Conservation (phyloP, 2,113 vertebrate genomes). For the Oenanthe oenanthe region DNA sequence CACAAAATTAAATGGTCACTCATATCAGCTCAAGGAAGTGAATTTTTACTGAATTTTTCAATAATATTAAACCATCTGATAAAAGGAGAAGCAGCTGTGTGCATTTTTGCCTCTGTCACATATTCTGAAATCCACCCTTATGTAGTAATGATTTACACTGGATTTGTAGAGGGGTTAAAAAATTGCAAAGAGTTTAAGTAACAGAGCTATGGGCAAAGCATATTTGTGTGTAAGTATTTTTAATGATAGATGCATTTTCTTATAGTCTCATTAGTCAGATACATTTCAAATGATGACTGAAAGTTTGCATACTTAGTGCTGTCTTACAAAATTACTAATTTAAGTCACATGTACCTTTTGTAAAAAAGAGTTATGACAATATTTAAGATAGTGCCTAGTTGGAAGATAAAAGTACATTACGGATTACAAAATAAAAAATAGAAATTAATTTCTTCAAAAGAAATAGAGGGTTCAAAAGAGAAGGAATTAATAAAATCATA, state of each 20-base stretch:
- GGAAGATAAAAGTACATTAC: neutral
- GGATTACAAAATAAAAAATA: neutral
- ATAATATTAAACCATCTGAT: neutral
- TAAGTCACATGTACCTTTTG: neutral
- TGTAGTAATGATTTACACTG: neutral
- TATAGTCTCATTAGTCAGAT: neutral
- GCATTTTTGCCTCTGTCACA: neutral
- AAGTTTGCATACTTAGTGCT: slow-evolving; percentile 20
- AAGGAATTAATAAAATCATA: neutral
- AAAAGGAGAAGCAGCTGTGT: neutral
- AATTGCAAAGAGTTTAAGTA: neutral
- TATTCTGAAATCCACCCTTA: neutral
- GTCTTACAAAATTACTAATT: slow-evolving; percentile 23
- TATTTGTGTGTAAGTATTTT: neutral
- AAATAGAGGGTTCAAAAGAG: neutral
- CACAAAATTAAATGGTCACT: neutral
- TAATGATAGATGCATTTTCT: slow-evolving; percentile 17
- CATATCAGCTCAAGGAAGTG: neutral
- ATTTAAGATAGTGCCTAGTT: neutral
- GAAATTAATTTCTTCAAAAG: neutral
- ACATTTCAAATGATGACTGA: neutral
- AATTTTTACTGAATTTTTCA: neutral
- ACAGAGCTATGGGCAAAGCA: neutral
- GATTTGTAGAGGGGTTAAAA: neutral
- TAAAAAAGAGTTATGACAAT: neutral